Evolutionary conservation across 2,797 vertebrate species (phyloP).

Genomic region (Squalus acanthias): DNA sequence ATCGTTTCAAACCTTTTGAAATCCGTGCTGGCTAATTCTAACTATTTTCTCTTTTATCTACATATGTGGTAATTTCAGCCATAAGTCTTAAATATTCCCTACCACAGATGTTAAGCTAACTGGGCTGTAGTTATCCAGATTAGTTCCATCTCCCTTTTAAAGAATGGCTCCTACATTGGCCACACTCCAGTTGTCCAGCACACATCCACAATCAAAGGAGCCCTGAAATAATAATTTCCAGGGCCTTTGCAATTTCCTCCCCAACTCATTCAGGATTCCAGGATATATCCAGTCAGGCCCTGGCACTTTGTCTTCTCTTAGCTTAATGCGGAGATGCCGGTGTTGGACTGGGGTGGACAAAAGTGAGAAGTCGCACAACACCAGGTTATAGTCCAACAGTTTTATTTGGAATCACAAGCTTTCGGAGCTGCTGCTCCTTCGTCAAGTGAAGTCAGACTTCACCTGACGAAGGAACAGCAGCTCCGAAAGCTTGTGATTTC

Average conservation of each 20-base stretch:
- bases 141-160: neutral
- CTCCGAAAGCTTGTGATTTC: no score
- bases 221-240: neutral
- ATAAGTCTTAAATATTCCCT: neutral
- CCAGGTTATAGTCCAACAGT: no score
- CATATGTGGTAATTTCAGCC: neutral
- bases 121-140: neutral
- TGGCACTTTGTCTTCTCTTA: neutral
- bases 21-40: neutral
- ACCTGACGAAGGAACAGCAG: no score
- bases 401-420: no score
- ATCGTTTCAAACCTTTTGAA: neutral
- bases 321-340: neutral
- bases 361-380: no score
- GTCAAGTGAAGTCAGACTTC: no score
- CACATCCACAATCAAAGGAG: neutral
- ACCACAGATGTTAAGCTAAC: neutral
- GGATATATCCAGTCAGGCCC: neutral
- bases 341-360: no score
- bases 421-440: no score
- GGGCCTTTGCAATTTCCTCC: neutral
- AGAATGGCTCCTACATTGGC: neutral
- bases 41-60: neutral
- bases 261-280: neutral
- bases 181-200: neutral